Evolutionary conservation across 2,888 invertebrate genomes (phyloP).

Genomic region (Apodemia mormo): DNA sequence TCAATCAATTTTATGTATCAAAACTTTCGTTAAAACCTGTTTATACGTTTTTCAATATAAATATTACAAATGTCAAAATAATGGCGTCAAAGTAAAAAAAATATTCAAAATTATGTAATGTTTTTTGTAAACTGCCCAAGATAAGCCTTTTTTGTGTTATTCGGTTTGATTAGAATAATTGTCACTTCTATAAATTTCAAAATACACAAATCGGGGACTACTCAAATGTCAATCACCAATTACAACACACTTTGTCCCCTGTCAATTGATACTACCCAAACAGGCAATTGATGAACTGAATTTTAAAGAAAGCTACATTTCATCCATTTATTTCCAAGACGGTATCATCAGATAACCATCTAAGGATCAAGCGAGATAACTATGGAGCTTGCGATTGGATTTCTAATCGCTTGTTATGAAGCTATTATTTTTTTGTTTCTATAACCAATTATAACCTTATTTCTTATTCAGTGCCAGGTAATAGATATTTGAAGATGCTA

Average conservation of each 20-base stretch:
- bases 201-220: constrained; percentile 65
- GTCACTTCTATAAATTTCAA: constrained; percentile 31
- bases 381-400: constrained; percentile 15
- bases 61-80: too few relatives aligned
- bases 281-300: constrained; percentile 49
- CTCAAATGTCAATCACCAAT: constrained; percentile 78
- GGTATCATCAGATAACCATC: constrained; percentile 25
- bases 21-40: too few relatives aligned
- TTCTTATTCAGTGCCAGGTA: background rate
- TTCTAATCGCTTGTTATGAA: constrained; percentile 20
- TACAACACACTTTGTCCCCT: constrained; percentile 70
- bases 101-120: too few relatives aligned
- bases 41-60: too few relatives aligned
- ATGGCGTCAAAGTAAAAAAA: too few relatives aligned
- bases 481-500: background rate
- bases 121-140: too few relatives aligned
- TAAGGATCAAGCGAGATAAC: constrained; percentile 18
- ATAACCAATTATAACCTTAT: background rate
- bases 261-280: constrained; percentile 53
- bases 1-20: too few relatives aligned
- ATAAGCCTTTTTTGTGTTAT: too few relatives aligned
- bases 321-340: constrained; percentile 16
- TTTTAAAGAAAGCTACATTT: constrained; percentile 28
- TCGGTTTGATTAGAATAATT: background rate
- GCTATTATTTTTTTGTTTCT: background rate